Conservation (phyloP, 1,140 invertebrate genomes). For the Bombus confusus region DNA sequence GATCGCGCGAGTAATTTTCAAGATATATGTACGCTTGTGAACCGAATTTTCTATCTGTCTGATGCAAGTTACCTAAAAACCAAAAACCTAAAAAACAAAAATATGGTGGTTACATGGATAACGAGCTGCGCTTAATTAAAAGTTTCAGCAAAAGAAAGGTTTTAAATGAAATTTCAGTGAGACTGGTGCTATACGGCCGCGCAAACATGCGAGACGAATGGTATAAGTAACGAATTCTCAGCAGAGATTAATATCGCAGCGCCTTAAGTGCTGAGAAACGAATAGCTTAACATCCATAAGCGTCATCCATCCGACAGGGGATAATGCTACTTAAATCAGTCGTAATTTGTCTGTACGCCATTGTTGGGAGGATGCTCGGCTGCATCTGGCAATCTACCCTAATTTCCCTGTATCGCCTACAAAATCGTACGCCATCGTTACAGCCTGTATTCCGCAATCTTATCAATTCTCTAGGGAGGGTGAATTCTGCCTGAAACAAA, state of each 20-base stretch:
- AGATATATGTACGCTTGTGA: too few relatives aligned
- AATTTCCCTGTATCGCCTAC: constrained; percentile 22
- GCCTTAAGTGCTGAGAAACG: constrained; percentile 5
- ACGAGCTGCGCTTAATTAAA: background rate
- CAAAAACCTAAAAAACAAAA: too few relatives aligned
- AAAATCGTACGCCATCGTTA: background rate
- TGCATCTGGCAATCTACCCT: constrained; percentile 21
- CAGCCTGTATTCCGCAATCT: background rate
- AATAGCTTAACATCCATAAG: constrained; percentile 18
- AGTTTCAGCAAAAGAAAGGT: background rate
- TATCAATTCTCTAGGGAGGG: background rate
- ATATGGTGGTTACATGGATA: background rate
- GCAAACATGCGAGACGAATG: background rate
- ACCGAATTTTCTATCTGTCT: too few relatives aligned
- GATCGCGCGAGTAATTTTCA: too few relatives aligned
- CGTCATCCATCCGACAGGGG: constrained; percentile 20
- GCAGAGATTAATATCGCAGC: constrained; percentile 22
- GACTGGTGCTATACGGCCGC: background rate
- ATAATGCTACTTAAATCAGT: constrained; percentile 40
- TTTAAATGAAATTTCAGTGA: background rate
- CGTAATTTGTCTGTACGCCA: constrained; percentile 22
- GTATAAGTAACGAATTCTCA: constrained; percentile 15
- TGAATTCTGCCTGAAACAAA: background rate
- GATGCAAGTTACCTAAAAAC: too few relatives aligned
- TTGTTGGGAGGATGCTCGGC: constrained; percentile 13